Evolutionary conservation across 2,797 vertebrate genomes (phyloP).

Genomic region (Leptatherina wallacei): DNA sequence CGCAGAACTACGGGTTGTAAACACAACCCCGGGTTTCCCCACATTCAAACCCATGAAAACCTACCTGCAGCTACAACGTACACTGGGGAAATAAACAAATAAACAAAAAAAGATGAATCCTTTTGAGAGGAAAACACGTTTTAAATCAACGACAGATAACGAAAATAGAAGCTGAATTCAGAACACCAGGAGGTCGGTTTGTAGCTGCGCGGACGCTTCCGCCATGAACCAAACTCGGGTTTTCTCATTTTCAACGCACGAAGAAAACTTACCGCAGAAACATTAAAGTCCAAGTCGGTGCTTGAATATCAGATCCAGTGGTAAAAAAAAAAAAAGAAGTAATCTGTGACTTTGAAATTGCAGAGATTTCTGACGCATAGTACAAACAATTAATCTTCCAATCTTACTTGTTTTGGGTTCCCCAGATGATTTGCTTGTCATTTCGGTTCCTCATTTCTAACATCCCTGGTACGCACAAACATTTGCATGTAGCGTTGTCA

Average conservation of each 20-base stretch:
- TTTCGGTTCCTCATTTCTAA: slow-evolving; percentile 73
- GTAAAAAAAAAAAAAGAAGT: neutral
- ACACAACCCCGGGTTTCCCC: slow-evolving; percentile 12
- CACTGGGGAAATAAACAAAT: neutral
- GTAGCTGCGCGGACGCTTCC: slow-evolving; percentile 31
- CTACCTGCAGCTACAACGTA: neutral
- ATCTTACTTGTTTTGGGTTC: slow-evolving; percentile 24
- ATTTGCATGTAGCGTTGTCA: slow-evolving; percentile 63
- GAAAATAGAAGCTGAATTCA: neutral
- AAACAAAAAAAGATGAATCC: neutral
- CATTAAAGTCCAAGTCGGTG: neutral
- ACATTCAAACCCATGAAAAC: neutral
- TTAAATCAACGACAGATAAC: neutral
- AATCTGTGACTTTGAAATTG: neutral
- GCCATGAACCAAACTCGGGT: neutral
- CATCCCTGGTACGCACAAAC: neutral
- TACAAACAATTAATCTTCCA: neutral
- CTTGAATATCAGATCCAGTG: neutral
- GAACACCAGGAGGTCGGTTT: neutral
- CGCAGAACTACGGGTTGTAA: slow-evolving; percentile 3
- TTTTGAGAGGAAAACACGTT: neutral
- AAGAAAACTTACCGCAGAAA: slow-evolving; percentile 26
- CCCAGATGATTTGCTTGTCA: slow-evolving; percentile 38
- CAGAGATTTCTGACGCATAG: neutral
- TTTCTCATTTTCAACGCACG: neutral